A percentile compares a stretch with the other conserved stretches of the same genome.
These are phyloP conservation scores for Micromussa lordhowensis DNA, from an alignment of 92 coral and sea anemone genomes.

Conservation along the genomic window DNA sequence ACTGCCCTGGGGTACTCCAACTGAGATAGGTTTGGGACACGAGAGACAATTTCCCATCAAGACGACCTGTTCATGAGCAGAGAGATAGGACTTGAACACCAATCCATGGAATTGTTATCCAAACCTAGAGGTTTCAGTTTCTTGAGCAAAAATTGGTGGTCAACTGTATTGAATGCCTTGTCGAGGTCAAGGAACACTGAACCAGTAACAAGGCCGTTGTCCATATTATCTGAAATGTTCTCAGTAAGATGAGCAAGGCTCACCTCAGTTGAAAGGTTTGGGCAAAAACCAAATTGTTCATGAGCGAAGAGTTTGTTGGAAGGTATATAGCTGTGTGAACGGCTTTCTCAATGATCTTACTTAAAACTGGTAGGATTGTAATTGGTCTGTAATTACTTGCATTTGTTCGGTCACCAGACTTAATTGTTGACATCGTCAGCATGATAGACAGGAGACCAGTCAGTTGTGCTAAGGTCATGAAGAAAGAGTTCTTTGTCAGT, in stretches of 20 bases:
- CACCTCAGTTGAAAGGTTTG: conserved; percentile 36
- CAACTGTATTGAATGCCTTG: conserved; percentile 6
- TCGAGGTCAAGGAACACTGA: conserved; percentile 49
- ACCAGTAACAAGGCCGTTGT: conserved; percentile 54
- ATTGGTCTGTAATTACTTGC: too few relatives aligned
- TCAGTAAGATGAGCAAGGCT: conserved; percentile 45
- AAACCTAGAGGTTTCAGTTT: too few relatives aligned
- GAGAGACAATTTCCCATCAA: not conserved
- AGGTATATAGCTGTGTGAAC: too few relatives aligned
- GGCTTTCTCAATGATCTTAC: too few relatives aligned
- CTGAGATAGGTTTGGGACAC: conserved; percentile 2
- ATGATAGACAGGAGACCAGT: conserved; percentile 49
- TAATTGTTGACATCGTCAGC: conserved; percentile 34
- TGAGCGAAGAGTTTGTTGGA: conserved; percentile 16
- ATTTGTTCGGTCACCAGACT: too few relatives aligned
- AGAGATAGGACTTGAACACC: too few relatives aligned
- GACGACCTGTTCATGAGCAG: too few relatives aligned
- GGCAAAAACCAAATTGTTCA: conserved; percentile 43
- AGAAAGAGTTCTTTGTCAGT: conserved; percentile 44
- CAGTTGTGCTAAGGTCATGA: conserved; percentile 44
- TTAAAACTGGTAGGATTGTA: too few relatives aligned
- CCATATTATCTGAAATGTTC: conserved; percentile 38
- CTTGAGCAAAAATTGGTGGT: too few relatives aligned
- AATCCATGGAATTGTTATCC: too few relatives aligned
- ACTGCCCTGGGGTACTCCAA: too few relatives aligned